Base-by-base conservation (phyloP, 2,113 vertebrate species). In the Delphinus delphis region DNA sequence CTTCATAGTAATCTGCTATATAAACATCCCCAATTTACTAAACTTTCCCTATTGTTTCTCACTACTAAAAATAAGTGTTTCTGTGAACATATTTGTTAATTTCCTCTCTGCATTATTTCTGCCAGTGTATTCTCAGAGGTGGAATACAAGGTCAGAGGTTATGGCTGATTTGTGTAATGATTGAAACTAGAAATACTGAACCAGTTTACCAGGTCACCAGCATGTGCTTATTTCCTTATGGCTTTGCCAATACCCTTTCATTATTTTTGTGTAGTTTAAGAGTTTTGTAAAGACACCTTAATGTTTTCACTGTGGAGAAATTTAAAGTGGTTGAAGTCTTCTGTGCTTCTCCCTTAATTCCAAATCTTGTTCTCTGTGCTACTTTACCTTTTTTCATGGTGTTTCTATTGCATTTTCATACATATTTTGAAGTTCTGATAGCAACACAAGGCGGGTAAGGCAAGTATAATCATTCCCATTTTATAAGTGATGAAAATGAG, bases 91-190 rank as follows among this genome's bases (percentile, higher is more conserved):
- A 68, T 60, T 93, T 97, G 67, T 83, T 95, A 67, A 44, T 94
- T 94, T 96, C 70, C 73, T 88, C 80, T 88, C 44, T 90, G 77
- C 23, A 2, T 95, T 95, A 74, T 85, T 97, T 97, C 60, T 94
- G 28, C 50, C 65, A 83, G 41, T 33, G 12, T 95, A 44, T 83
- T 83, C 81, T 67, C 93, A 63, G 73, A 58, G 68, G 50, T 71
- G 31, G 47, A 50, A 55, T 55, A 18, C 65, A 6, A 62, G 93
- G 88, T 63, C 44, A 88, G 58, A 93, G 63, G 84, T 88, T 83
- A 38, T 47, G 25, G 36, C 36, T 79, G 90, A 96, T 86, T 92
- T 88, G 26, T 79, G 70, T 65, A 44, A 41, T 41, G 21, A 58
- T 55, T 85, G 36, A 87, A 63, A 80, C 68, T 83, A n/a, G 79